Conservation (phyloP, 2,797 vertebrate genomes). For the Perodicticus potto region DNA sequence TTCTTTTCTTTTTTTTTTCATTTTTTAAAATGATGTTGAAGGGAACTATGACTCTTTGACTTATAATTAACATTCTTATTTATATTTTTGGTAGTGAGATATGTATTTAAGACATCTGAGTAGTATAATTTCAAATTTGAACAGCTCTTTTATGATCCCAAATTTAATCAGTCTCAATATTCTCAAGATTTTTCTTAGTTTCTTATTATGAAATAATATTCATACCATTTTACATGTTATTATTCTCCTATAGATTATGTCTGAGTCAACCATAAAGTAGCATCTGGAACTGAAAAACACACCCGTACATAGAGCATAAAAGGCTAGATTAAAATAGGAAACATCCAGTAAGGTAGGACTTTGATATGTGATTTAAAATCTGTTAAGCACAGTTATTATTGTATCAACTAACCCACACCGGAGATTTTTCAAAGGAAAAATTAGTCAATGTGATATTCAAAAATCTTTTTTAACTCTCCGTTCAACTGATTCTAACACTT, state of each 20-base stretch:
- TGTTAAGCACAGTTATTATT: not conserved
- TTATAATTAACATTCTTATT: not conserved
- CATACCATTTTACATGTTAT: not conserved
- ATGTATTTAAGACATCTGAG: not conserved
- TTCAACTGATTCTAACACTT: not conserved
- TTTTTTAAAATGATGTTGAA: not conserved
- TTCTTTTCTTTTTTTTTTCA: not conserved
- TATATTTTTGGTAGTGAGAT: not conserved
- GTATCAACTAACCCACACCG: not conserved
- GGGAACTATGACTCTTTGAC: conserved; percentile 1
- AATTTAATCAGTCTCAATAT: not conserved
- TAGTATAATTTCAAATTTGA: not conserved
- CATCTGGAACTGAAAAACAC: not conserved
- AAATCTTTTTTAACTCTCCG: not conserved
- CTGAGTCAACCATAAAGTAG: not conserved
- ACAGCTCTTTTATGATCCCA: not conserved
- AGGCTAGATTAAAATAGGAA: not conserved
- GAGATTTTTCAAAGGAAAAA: not conserved
- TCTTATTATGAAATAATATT: not conserved
- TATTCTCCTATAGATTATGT: not conserved
- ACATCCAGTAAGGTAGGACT: not conserved
- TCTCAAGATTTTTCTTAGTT: not conserved
- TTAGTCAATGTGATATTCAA: not conserved
- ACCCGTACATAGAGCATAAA: not conserved
- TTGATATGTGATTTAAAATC: not conserved